A percentile compares a stretch with the other conserved stretches of the same genome.
These are phyloP conservation scores for Caenorhabditis sp. DNA, from an alignment of 2,888 invertebrate genomes.

Conservation along the genomic window DNA sequence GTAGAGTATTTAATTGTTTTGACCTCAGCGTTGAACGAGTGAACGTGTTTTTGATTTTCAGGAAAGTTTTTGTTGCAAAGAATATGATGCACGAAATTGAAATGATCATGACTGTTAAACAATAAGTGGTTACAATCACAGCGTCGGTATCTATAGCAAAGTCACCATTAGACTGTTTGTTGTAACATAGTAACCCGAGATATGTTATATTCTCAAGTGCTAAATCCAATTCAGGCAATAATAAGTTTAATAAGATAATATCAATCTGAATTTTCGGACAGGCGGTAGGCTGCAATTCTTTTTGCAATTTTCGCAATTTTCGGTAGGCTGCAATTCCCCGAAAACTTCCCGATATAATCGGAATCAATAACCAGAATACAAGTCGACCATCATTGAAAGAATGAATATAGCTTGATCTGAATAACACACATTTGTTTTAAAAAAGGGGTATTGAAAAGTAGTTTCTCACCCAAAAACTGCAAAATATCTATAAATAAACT, in stretches of 20 bases:
- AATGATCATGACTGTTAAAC: background rate
- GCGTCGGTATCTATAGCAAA: background rate
- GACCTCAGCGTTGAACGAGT: no score
- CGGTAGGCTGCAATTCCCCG: background rate
- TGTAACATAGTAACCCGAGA: constrained; percentile 11
- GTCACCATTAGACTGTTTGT: background rate
- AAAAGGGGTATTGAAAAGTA: no score
- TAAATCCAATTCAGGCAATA: constrained; percentile 2
- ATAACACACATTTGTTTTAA: background rate
- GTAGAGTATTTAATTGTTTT: constrained; percentile 6
- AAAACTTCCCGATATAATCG: background rate
- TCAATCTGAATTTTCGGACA: background rate
- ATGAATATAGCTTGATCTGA: background rate
- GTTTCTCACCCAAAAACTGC: constrained; percentile 7
- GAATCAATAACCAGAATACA: background rate
- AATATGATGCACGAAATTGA: background rate
- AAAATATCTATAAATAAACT: constrained; percentile 16
- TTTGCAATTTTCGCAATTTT: no score
- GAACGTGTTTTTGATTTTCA: background rate
- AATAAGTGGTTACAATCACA: background rate
- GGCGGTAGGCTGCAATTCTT: no score
- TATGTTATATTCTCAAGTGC: constrained; percentile 3
- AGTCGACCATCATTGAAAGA: constrained; percentile 2
- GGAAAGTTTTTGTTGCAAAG: background rate
- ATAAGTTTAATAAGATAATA: background rate